A percentile compares a stretch with the other conserved stretches of the same genome.
These are phyloP conservation scores for Mechanitis mazaeus DNA, from an alignment of 2,888 invertebrate genomes.

Conservation along the genomic window DNA sequence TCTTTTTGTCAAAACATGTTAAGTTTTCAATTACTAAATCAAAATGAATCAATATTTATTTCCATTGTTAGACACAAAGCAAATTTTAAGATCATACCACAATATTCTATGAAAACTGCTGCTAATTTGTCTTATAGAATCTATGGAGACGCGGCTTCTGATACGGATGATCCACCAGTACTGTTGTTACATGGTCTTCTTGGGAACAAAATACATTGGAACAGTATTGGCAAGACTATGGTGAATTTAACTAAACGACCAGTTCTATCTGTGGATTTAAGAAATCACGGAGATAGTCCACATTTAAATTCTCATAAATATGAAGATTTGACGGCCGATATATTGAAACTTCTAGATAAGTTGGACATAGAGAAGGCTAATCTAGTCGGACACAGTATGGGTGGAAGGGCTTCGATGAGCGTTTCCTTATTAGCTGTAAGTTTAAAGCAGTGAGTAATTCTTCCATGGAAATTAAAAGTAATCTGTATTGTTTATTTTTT, in stretches of 20 bases:
- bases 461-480: neutral
- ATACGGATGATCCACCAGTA: slow-evolving; percentile 44
- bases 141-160: slow-evolving; percentile 39
- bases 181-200: slow-evolving; percentile 89
- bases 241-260: slow-evolving; percentile 81
- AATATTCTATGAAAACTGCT: slow-evolving; percentile 33
- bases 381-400: slow-evolving; percentile 94
- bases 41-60: slow-evolving; percentile 15
- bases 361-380: slow-evolving; percentile 77
- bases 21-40: slow-evolving; percentile 15
- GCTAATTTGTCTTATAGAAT: slow-evolving; percentile 56
- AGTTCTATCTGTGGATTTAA: slow-evolving; percentile 89
- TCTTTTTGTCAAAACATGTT: slow-evolving; percentile 24
- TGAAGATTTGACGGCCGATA: slow-evolving; percentile 83
- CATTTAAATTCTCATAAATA: slow-evolving; percentile 85
- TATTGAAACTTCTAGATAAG: slow-evolving; percentile 78
- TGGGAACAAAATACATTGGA: slow-evolving; percentile 92
- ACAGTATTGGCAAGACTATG: slow-evolving; percentile 84
- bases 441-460: neutral
- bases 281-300: slow-evolving; percentile 96
- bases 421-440: slow-evolving; percentile 82
- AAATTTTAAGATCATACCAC: slow-evolving; percentile 15
- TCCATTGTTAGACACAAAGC: slow-evolving; percentile 16
- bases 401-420: slow-evolving; percentile 90
- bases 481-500: too few relatives aligned